Conservation (phyloP, 2,888 invertebrate species). For the Lepetodrilus schrolli region DNA sequence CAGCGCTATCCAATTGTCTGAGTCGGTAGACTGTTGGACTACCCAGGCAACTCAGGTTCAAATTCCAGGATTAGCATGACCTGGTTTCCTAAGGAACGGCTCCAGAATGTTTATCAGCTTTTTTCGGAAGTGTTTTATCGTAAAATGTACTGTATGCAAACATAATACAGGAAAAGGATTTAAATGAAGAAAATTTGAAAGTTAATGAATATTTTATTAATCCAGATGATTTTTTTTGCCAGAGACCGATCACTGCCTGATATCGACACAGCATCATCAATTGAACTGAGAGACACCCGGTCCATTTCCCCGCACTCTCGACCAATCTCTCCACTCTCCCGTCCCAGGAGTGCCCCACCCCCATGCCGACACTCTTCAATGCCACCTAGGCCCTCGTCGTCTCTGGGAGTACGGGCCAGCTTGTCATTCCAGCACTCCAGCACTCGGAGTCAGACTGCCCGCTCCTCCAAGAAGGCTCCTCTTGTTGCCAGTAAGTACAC, state of each 20-base stretch:
- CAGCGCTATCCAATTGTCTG: no score
- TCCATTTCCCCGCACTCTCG: constrained; percentile 59
- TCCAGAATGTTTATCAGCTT: no score
- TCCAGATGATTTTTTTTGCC: constrained; percentile 30
- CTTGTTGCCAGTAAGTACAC: not conserved
- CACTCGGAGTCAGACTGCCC: not conserved
- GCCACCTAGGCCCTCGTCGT: constrained; percentile 36
- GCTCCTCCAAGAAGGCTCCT: not conserved
- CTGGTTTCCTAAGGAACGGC: no score
- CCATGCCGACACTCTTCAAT: constrained; percentile 35
- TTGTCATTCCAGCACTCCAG: not conserved
- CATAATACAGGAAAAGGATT: no score
- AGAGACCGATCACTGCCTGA: constrained; percentile 55
- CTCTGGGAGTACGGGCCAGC: not conserved
- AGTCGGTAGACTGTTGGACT: no score
- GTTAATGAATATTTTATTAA: no score
- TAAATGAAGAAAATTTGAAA: no score
- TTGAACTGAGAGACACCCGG: constrained; percentile 54
- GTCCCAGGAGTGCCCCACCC: constrained; percentile 52
- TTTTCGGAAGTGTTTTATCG: no score
- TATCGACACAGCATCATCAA: constrained; percentile 54
- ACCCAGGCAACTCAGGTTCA: no score
- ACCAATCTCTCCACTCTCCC: constrained; percentile 44
- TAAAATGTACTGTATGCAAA: no score
- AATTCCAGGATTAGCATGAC: no score